A percentile compares a stretch with the other conserved stretches of the same genome.
phyloP scores from a whole-genome alignment of 30 jellyfish, hydroid and myxozoan species.

The Nemopilema nomurai region DNA sequence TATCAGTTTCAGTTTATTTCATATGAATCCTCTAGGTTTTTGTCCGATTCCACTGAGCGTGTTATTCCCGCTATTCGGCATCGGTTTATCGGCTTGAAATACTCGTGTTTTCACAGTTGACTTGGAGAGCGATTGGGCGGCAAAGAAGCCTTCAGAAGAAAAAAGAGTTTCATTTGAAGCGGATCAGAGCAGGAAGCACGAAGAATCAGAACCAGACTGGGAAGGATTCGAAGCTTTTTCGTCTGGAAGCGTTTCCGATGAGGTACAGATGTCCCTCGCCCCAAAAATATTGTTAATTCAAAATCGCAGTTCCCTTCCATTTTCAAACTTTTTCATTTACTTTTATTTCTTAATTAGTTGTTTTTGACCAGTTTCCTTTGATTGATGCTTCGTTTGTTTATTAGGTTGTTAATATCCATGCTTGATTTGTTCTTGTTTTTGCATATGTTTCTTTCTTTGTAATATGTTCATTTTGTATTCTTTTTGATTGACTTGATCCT shows the following conservation, averaged over 20 bases:
- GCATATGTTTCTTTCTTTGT: background rate
- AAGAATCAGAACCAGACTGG: constrained; percentile 92
- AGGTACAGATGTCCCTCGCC: background rate
- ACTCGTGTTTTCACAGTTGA: background rate
- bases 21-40: background rate
- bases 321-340: background rate
- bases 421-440: background rate
- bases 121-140: background rate
- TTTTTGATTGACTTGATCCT: background rate
- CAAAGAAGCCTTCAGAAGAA: background rate
- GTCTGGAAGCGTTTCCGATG: constrained; percentile 71
- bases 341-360: background rate
- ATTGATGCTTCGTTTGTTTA: background rate
- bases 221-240: constrained; percentile 90
- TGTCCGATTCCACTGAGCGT: background rate
- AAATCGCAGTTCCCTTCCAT: background rate
- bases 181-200: background rate
- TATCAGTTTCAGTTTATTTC: no score
- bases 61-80: background rate
- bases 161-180: background rate
- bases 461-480: background rate
- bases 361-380: background rate
- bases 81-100: background rate
- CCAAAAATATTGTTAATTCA: background rate
- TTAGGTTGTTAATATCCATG: background rate